These are phyloP conservation scores for Lomographa bimaculata DNA, from an alignment of 2,888 invertebrate genomes.

Conservation along the genomic window DNA sequence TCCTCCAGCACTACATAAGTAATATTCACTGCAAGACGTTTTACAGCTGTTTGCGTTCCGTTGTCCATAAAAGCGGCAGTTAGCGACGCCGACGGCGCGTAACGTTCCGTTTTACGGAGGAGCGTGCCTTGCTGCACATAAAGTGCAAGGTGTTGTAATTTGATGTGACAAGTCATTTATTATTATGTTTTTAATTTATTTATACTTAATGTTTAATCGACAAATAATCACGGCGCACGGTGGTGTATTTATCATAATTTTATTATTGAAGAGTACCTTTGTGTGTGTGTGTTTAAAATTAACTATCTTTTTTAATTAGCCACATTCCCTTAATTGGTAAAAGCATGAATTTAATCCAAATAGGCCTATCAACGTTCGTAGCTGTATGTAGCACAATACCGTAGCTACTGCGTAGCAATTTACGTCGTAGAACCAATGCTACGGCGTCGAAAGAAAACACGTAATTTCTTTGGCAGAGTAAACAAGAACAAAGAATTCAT, in stretches of 20 bases:
- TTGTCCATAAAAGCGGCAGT: conserved; percentile 31
- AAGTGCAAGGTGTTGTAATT: conserved; percentile 13
- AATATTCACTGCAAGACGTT: conserved; percentile 29
- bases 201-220: no score
- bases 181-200: no score
- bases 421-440: conserved; percentile 12
- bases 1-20: conserved; percentile 23
- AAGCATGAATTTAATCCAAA: no score
- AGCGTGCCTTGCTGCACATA: conserved; percentile 26
- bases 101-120: conserved; percentile 29
- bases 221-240: no score
- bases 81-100: conserved; percentile 27
- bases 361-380: conserved; percentile 3
- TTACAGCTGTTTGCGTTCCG: conserved; percentile 32
- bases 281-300: no score
- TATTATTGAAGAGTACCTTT: no score
- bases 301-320: no score
- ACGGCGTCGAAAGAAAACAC: conserved; percentile 10
- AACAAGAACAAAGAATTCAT: conserved; percentile 3
- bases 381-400: conserved; percentile 7
- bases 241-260: no score
- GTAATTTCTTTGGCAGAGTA: not conserved
- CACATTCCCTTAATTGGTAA: no score
- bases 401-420: conserved; percentile 14
- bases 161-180: no score